Evolutionary conservation across 2,113 vertebrate genomes (phyloP).

Genomic region (Calidris pugnax): DNA sequence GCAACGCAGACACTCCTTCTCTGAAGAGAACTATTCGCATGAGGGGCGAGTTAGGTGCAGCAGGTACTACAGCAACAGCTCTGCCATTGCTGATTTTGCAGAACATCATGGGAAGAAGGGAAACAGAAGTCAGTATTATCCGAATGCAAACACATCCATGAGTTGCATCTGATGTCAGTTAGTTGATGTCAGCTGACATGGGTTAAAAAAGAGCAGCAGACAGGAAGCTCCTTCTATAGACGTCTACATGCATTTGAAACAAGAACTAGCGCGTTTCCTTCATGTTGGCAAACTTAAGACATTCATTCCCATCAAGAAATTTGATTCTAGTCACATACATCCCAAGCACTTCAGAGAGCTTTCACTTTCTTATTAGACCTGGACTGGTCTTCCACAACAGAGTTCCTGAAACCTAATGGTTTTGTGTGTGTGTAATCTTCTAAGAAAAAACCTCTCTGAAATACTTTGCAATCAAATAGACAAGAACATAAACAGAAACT

Average conservation of each 20-base stretch:
- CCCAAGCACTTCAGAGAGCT: not conserved
- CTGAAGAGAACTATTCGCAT: not conserved
- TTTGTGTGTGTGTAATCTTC: not conserved
- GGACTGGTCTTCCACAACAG: not conserved
- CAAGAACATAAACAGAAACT: not conserved
- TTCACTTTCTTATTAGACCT: not conserved
- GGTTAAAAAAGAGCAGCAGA: not conserved
- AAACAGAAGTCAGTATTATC: not conserved
- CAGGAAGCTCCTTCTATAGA: not conserved
- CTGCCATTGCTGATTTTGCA: not conserved
- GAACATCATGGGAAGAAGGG: not conserved
- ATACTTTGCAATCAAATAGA: not conserved
- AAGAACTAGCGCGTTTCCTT: not conserved
- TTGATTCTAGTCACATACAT: not conserved
- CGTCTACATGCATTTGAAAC: not conserved
- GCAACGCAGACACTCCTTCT: not conserved
- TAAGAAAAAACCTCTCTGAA: not conserved
- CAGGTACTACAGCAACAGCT: not conserved
- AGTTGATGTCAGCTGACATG: not conserved
- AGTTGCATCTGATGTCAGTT: not conserved
- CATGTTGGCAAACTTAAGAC: not conserved
- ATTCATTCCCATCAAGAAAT: not conserved
- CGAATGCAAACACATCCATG: not conserved
- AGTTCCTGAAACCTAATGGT: not conserved
- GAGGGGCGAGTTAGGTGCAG: not conserved